Evolutionary conservation across 2,888 invertebrate genomes (phyloP).

Genomic region (Drosophila ustulata): DNA sequence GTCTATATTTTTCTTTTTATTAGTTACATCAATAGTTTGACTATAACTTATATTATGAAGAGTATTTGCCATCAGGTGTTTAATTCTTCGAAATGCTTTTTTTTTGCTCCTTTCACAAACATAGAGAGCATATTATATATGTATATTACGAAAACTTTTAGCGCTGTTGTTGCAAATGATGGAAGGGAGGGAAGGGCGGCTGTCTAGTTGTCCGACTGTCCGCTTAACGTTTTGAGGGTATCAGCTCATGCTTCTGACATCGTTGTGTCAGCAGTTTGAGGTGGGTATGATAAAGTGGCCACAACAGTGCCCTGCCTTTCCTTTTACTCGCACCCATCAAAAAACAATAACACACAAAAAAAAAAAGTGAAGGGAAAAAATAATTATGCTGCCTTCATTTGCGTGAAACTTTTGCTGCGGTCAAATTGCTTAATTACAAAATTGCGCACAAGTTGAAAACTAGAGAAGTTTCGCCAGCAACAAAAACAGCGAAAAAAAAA

Average conservation of each 20-base stretch:
- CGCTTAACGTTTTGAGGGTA: constrained; percentile 38
- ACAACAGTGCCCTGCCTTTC: not conserved
- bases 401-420: constrained; percentile 71
- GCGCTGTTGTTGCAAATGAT: constrained; percentile 29
- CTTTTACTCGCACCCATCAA: constrained; percentile 6
- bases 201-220: constrained; percentile 42
- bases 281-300: constrained; percentile 36
- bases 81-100: not conserved
- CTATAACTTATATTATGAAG: not conserved
- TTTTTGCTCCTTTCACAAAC: constrained; percentile 12
- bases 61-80: not conserved
- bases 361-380: constrained; percentile 35
- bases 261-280: constrained; percentile 37
- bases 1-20: no score
- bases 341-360: constrained; percentile 15
- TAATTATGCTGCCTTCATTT: constrained; percentile 75
- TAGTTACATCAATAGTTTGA: no score
- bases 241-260: constrained; percentile 47
- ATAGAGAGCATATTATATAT: constrained; percentile 40
- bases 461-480: constrained; percentile 43
- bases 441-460: constrained; percentile 68
- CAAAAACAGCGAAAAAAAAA: constrained; percentile 9
- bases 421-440: constrained; percentile 83
- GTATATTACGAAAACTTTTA: constrained; percentile 61
- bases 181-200: not conserved